Evolutionary conservation across 2,888 invertebrate species (phyloP).

Genomic region (Eristalis pertinax): DNA sequence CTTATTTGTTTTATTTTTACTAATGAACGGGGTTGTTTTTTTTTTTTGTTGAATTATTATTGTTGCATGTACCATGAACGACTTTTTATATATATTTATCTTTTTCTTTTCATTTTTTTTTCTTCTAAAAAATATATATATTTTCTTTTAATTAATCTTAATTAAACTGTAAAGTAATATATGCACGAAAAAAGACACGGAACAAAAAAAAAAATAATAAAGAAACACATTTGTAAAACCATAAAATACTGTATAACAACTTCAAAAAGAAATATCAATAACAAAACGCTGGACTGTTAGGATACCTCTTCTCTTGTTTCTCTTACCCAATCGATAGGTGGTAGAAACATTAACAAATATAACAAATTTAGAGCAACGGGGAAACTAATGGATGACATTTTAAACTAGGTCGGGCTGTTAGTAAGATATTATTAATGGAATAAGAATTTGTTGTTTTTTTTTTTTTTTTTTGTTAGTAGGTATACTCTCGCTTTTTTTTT

Average conservation of each 20-base stretch:
- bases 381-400: constrained; percentile 44
- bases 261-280: constrained; percentile 64
- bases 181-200: constrained; percentile 66
- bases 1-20: constrained; percentile 16
- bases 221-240: constrained; percentile 64
- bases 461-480: constrained; percentile 17
- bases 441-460: constrained; percentile 15
- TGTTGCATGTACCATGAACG: constrained; percentile 60
- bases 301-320: constrained; percentile 58
- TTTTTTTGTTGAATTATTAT: constrained; percentile 50
- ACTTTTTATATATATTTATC: constrained; percentile 24
- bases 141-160: constrained; percentile 51
- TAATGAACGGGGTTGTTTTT: constrained; percentile 34
- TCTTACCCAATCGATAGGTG: constrained; percentile 52
- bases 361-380: constrained; percentile 31
- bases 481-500: constrained; percentile 18
- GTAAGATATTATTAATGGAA: constrained; percentile 48
- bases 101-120: constrained; percentile 6
- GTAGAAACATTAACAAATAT: constrained; percentile 56
- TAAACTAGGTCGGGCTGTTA: constrained; percentile 40
- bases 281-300: constrained; percentile 62
- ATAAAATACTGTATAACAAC: constrained; percentile 72
- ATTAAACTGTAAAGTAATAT: constrained; percentile 52
- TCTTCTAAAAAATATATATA: background rate
- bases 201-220: constrained; percentile 28